Evolutionary conservation across 1,140 invertebrate species (phyloP), one percentile per base, ranked within the genome.

Genomic region (Cylas formicarius): DNA sequence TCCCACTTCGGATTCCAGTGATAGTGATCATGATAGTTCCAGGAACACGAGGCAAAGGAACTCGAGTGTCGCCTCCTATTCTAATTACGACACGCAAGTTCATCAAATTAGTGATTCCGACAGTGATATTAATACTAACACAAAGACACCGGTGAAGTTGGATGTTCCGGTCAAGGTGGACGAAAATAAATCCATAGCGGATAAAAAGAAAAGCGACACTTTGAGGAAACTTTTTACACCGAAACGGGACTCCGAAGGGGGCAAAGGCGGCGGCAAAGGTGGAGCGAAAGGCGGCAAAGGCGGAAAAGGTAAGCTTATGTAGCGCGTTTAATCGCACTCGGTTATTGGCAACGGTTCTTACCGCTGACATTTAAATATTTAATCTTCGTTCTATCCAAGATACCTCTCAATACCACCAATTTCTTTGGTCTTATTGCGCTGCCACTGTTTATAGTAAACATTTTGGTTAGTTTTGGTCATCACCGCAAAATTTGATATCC

Each of bases 181-280:
- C 26, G 69, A 71, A 14, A 69, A 69, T 2, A 71, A 72, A 29
- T 28, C 52, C 7, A 69, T 76, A 0, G 72, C 77, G 41, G 79
- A 84, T 57, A 81, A 81, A 50, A 84, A 83, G 59, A 85, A 84
- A 61, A 81, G 69, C 48, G 76, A 75, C 44, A 82, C 80, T 0
- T 55, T 84, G 18, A 66, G 76, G 2, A 81, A 78, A 52, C 60
- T 85, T 9, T 84, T 84, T 56, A 74, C 68, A 0, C 73, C 68
- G 9, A 62, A 63, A 40, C 42, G 52, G 6, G 62, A 63, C 39
- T 53, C 58, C 3, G 62, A 63, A 38, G 61, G 62, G 6, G 66
- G 67, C 1, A 74, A 72, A 45, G 68, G 72, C 16, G 68, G 64
- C 6, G 68, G 64, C 2, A 74, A 73, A 53, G 69, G 70, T 38